Evolutionary conservation across 2,113 vertebrate genomes (phyloP), one percentile per base, ranked within the genome.

Genomic region (Haliaeetus leucogaster): DNA sequence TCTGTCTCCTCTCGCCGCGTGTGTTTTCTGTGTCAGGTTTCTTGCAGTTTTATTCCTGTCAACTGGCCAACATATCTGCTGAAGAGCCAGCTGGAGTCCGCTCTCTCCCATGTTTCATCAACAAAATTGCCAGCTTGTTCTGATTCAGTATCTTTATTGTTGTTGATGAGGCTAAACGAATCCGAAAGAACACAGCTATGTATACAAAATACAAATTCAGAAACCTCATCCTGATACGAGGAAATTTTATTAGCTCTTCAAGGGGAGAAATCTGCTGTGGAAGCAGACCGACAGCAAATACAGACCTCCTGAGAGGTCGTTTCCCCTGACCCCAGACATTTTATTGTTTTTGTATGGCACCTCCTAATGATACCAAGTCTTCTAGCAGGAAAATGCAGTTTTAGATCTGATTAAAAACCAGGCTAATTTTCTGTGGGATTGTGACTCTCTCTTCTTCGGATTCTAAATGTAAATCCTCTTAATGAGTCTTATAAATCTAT

Each of bases 71-170:
- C 1, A 0, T 82, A 59, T 52, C 93, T 55, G 86, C 86, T 43
- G 78, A 93, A 83, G 89, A 96, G 94, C 93, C 96, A 97, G 97
- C 95, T 97, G 97, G 96, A 96, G 89, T 56, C 95, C 29, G 11
- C 63, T 48, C 84, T 66, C 84, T 90, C 73, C 78, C 25, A 52
- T 96, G 96, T 97, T 95, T 97, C 97, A 95, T 89, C 96, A 94
- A 95, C 95, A 97, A 58, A 94, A 97, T 84, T 80, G 93, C 94
- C 94, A 95, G 96, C 94, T 96, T 94, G 81, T 85, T 97, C 95
- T 93, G 93, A 95, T 95, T 95, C 95, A 94, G 93, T 80, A 80
- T 95, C 94, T 96, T 97, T 95, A 96, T 93, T 97, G 90, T 91
- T 95, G 94, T 94, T 93, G 94, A 96, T 91, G 91, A 93, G 93